Evolutionary conservation across 2,113 vertebrate species (phyloP), one percentile per base, ranked within the genome.

Genomic region (Amphiprion percula): DNA sequence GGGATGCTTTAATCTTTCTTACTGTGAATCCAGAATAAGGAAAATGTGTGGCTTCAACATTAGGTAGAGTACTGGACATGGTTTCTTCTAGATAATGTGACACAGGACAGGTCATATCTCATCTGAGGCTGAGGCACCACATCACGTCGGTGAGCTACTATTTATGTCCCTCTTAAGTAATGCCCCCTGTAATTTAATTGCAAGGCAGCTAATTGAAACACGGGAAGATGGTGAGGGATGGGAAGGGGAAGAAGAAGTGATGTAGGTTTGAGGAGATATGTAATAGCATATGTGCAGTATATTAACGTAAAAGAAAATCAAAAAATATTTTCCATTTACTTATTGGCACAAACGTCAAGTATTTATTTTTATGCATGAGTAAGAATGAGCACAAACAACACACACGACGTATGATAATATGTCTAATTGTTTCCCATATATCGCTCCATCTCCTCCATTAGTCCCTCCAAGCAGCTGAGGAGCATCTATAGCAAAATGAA

Each of bases 171-270:
- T 91, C 84, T 90, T 68, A 91, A 95, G 91, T 93, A 95, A 93
- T 96, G 95, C 93, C 92, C 88, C 88, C 94, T 0, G 28, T 97
- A 97, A 98, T 97, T 94, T 91, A 96, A 97, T 98, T 97, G 91
- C 88, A 93, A 90, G 88, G 93, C 88, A 90, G 94, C 91, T 96
- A 96, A 96, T 95, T 96, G 95, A 96, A 94, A 96, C 94, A 96
- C 71, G 19, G 83, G 21, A 39, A 55, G 14, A 79, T 37, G n/a
- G 26, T 15, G 56, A 52, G 23, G 28, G 68, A 44, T n/a, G 68
- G 15, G 55, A 39, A 47, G 1, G 12, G 30, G 41, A 9, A 55
- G 24, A 49, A 28, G 11, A 65, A 50, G 17, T 2, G 10, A 24
- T 46, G 14, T n/a, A n/a, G 5, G 12, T 68, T n/a, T 55, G 17